Evolutionary conservation across 2,888 invertebrate species (phyloP), one percentile per base, ranked within the genome.

Genomic region (Morinoia aosen): DNA sequence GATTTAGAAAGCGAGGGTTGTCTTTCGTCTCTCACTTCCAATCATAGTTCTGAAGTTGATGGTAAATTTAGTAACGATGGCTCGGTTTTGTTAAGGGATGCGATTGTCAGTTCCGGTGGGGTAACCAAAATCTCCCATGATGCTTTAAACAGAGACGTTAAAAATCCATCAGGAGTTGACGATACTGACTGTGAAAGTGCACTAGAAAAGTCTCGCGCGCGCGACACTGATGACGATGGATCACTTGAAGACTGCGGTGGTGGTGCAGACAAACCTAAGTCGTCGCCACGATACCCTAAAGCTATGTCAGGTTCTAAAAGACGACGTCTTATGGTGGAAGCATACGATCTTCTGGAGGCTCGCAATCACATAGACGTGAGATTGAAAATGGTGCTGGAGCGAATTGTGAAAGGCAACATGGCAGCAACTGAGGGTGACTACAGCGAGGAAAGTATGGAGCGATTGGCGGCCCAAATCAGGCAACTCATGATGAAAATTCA

Each of bases 361-460:
- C 93, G 93, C 58, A 14, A 48, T 8, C 19, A 93, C 10, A 19
- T 93, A n/a, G 93, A 93, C 58, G 40, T 25, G 56, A 56, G 57
- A 57, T 39, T 93, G 93, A 33, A 56, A 57, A 7, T n/a, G 0
- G 57, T 93, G 33, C 33, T 93, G 40, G 57, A 33, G 4, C 8
- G 33, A 57, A 12, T 93, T 57, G 57, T 57, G 57, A 57, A 56
- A 12, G 57, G 25, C 57, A 33, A 33, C 48, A 10, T 12, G n/a
- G 19, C 5, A n/a, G 58, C 11, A 12, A 93, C 10, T 12, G 10
- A 40, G 48, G 40, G 25, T 3, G 93, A 93, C 57, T 93, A 33
- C 40, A 93, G 93, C 58, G 57, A 56, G 57, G 93, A 93, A 57
- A 33, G 93, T 33, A 93, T 93, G 93, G 93, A 56, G 14, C 56